Conservation (phyloP, 2,113 vertebrate species). For the Tapirus terrestris region DNA sequence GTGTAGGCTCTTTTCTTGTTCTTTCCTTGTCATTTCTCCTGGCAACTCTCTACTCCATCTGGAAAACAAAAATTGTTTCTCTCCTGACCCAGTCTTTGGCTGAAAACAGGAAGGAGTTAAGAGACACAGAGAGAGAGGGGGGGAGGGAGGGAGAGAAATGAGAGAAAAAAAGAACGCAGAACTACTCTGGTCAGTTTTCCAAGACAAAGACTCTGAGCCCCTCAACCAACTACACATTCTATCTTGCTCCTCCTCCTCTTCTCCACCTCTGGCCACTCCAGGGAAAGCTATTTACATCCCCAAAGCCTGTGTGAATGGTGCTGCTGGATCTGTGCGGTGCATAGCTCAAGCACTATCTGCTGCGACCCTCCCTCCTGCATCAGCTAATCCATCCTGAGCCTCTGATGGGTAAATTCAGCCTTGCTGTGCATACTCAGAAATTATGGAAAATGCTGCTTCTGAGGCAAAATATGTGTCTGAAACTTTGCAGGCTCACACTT, state of each 20-base stretch:
- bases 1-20: neutral
- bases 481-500: neutral
- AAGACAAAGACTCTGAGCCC: neutral
- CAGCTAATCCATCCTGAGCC: neutral
- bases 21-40: conserved; percentile 54
- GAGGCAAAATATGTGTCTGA: neutral
- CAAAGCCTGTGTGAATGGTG: accelerated
- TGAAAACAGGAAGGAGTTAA: conserved; percentile 23
- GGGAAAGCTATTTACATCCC: too few relatives aligned
- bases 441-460: neutral
- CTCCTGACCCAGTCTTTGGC: conserved; percentile 12
- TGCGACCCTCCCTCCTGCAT: neutral
- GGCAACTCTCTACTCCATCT: conserved; percentile 54
- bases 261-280: neutral
- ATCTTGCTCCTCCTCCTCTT: neutral
- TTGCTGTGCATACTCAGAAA: neutral
- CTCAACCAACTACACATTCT: neutral
- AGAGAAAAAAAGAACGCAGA: neutral
- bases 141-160: neutral
- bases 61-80: conserved; percentile 61
- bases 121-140: neutral
- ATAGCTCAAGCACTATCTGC: neutral
- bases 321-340: neutral
- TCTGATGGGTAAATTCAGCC: neutral
- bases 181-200: conserved; percentile 3